Evolutionary conservation across 2,888 invertebrate genomes (phyloP), one percentile per base, ranked within the genome.

Genomic region (Orchesella flavescens): DNA sequence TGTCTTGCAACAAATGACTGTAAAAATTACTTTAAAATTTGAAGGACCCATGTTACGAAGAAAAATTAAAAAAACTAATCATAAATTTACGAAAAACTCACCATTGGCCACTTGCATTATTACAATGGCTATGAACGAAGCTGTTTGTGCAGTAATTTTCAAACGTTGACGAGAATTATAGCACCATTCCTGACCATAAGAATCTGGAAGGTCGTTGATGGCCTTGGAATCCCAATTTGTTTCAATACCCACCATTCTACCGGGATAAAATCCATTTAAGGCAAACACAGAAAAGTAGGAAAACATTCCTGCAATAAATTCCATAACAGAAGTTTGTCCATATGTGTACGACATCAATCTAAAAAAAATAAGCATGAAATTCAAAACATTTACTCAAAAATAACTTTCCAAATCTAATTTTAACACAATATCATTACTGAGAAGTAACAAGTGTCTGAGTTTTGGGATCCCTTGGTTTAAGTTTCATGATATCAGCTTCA

Each of bases 401-500:
- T n/a, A n/a, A n/a, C n/a, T n/a, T n/a, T 34, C 9, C 24, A 76
- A 73, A 71, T 43, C 5, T 19, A 69, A 69, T 10, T 57, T 19
- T 57, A 69, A 53, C 17, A 49, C 1, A 57, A 17, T 65, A 12
- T n/a, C 53, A 59, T 78, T 71, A 85, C 79, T 87, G 86, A 17
- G 85, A 75, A 10, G 87, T 94, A n/a, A 95, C 95, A 66, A 95
- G 92, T 74, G 93, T 93, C 88, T 94, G 94, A 19, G 91, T 91
- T 65, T 90, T 88, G 0, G 93, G 93, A 89, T 93, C 92, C 87
- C 94, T 92, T 0, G 95, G 92, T 85, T 90, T 89, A 81, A 92
- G 90, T 88, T 92, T 92, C 95, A 95, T 95, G 88, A 95, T 94
- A 89, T 95, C 93, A 17, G 93, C 91, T 89, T 95, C 95, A 0